Base-by-base conservation (phyloP, 2,797 vertebrate species). In the Poeciliopsis presidionis region DNA sequence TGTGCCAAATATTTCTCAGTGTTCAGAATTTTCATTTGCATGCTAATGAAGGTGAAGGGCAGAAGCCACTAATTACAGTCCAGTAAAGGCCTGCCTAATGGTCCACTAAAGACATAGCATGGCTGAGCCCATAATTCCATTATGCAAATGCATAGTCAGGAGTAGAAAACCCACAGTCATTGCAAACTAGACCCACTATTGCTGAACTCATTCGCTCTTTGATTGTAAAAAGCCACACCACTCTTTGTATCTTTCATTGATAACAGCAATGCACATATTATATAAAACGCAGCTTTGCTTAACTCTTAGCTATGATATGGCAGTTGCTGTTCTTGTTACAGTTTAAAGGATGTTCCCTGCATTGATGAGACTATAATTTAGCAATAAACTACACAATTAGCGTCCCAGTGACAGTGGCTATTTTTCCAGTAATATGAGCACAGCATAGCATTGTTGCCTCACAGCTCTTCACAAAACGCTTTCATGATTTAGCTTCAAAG, bases 41-140 rank as follows among this genome's bases (percentile, higher is more conserved):
- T 98, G 95, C 95, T 97, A 98, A 98, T 98, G 96, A 97, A 96
- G 93, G 92, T 96, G 96, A 97, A 97, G 96, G 97, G 96, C 97
- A 98, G 96, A 97, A 97, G 97, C 94, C 96, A 96, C 96, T 98
- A 98, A 99, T 99, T 98, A 97, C 95, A 97, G 94, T 95, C 93
- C 95, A 96, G 94, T 93, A 94, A 96, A 94, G 95, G 96, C 94
- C 95, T 95, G 96, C 96, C 96, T 97, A 97, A 96, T 95, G 95
- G 95, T 96, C 93, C 95, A 96, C 95, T 90, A 95, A 97, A 97
- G 94, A 96, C 94, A 95, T 89, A 94, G 94, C 95, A 94, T 96
- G 95, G 96, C 95, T 94, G 91, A 93, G 92, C 94, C 96, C 94
- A 92, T 97, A 96, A 97, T 97, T 96, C 95, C 96, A 97, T 97